These are phyloP conservation scores for Drosophila watanabei DNA, from an alignment of 1,140 invertebrate genomes.

Conservation along the genomic window DNA sequence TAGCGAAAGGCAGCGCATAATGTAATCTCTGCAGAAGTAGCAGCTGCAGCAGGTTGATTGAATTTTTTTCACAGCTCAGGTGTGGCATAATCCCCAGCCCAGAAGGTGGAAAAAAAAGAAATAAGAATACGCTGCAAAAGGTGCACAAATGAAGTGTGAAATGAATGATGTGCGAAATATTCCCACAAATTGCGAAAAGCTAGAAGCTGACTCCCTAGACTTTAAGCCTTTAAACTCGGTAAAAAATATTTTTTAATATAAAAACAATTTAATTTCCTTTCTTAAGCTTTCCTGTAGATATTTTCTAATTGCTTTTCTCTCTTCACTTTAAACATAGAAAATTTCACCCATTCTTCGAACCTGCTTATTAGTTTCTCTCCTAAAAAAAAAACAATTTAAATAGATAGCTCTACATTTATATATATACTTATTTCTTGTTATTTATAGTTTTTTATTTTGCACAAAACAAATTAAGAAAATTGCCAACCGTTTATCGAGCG, in stretches of 20 bases:
- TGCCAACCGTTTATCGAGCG: slow-evolving; percentile 54
- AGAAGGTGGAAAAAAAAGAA: slow-evolving; percentile 4
- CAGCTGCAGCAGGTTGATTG: slow-evolving; percentile 50
- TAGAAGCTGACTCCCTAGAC: background rate
- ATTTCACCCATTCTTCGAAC: slow-evolving; percentile 30
- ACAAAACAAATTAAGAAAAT: slow-evolving; percentile 65
- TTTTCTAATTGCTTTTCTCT: slow-evolving; percentile 16
- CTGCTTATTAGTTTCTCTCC: slow-evolving; percentile 42
- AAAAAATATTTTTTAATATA: background rate
- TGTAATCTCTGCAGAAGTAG: slow-evolving; percentile 31
- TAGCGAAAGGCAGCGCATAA: slow-evolving; percentile 35
- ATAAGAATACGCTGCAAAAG: slow-evolving; percentile 29
- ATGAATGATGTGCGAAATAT: slow-evolving; percentile 46
- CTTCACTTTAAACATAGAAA: background rate
- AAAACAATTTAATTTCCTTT: background rate
- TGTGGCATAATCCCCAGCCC: slow-evolving; percentile 32
- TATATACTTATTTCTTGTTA: slow-evolving; percentile 15
- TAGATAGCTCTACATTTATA: slow-evolving; percentile 36
- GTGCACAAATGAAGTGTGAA: slow-evolving; percentile 41
- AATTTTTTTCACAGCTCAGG: slow-evolving; percentile 34
- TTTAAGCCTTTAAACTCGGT: background rate
- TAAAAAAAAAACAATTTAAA: slow-evolving; percentile 23
- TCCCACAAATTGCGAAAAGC: slow-evolving; percentile 23
- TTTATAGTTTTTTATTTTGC: slow-evolving; percentile 30
- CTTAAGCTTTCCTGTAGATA: background rate